Evolutionary conservation across 1,140 invertebrate genomes (phyloP), one percentile per base, ranked within the genome.

Genomic region (Saccostrea glomerata): DNA sequence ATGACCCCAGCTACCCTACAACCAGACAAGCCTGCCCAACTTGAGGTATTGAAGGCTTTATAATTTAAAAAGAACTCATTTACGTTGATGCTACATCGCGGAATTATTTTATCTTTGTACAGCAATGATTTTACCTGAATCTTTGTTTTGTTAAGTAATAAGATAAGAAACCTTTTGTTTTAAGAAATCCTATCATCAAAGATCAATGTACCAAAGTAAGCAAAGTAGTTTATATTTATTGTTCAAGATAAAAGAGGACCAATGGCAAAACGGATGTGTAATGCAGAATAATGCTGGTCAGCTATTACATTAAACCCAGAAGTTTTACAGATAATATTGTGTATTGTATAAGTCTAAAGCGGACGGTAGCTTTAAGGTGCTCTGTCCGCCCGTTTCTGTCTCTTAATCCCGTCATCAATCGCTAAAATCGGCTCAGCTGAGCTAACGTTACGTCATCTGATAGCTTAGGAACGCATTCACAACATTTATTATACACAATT

Each of bases 311-410:
- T 73, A 73, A 73, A 73, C 13, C 23, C 13, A 25, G 66, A 73
- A 17, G 13, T 17, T 63, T 23, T 25, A 12, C 23, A 15, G 70
- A 25, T 77, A 12, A 30, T 73, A 73, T 30, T 73, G 60, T 66
- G 23, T 66, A 20, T 66, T 66, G 60, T 66, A 66, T 66, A 66
- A 66, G 60, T n/a, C 60, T 66, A 66, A 66, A 36, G 30, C 30
- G 30, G 30, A 36, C 30, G 30, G 30, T 36, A 36, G 30, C 30
- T 7, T 23, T 66, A 30, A 12, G 25, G 23, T 11, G 6, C 23
- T 30, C 25, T 77, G 25, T 77, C 70, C 70, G 23, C 23, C 70
- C 25, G 30, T 77, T 25, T 25, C 11, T 77, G 11, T 77, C 13
- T 15, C 11, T 77, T 36, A 77, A 77, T 77, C 70, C 70, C 23